phyloP scores from a whole-genome alignment of 1,140 invertebrate species.

The Medauroidea extradentata region DNA sequence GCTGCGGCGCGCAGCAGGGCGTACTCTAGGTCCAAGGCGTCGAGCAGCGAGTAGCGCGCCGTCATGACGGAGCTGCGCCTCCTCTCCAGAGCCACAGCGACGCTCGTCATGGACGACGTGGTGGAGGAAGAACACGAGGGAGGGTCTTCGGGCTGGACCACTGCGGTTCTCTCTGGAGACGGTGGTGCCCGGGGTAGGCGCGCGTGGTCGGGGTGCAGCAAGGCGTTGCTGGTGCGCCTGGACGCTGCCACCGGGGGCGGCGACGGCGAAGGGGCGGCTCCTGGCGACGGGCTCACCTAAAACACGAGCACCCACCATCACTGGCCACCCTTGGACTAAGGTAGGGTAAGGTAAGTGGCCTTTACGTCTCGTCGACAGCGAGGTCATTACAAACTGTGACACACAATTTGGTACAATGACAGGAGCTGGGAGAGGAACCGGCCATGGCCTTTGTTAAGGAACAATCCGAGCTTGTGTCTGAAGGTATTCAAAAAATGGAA shows the following conservation, averaged over 20 bases:
- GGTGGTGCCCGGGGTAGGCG: slow-evolving; percentile 49
- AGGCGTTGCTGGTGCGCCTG: slow-evolving; percentile 51
- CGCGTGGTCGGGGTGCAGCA: slow-evolving; percentile 65
- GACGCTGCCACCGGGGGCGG: slow-evolving; percentile 44
- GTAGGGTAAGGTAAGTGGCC: too few relatives aligned
- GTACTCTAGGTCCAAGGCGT: slow-evolving; percentile 66
- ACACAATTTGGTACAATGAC: too few relatives aligned
- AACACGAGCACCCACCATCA: neutral
- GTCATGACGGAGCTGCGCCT: slow-evolving; percentile 50
- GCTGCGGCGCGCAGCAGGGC: slow-evolving; percentile 61
- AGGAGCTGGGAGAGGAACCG: too few relatives aligned
- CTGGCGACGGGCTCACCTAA: slow-evolving; percentile 60
- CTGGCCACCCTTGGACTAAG: too few relatives aligned
- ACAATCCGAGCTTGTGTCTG: too few relatives aligned
- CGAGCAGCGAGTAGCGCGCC: slow-evolving; percentile 59
- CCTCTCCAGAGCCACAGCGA: slow-evolving; percentile 22
- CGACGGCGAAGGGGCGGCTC: slow-evolving; percentile 37
- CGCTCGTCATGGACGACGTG: slow-evolving; percentile 49
- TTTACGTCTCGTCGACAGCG: too few relatives aligned
- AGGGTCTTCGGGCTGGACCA: slow-evolving; percentile 14
- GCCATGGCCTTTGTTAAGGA: too few relatives aligned
- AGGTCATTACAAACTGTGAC: too few relatives aligned
- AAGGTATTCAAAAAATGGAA: too few relatives aligned
- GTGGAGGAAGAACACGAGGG: slow-evolving; percentile 49
- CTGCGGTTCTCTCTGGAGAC: slow-evolving; percentile 29